Percentiles rank a stretch among this genome's conserved stretches.
phyloP scores from a whole-genome alignment of 2,797 vertebrate species.

The Antennarius maculatus region DNA sequence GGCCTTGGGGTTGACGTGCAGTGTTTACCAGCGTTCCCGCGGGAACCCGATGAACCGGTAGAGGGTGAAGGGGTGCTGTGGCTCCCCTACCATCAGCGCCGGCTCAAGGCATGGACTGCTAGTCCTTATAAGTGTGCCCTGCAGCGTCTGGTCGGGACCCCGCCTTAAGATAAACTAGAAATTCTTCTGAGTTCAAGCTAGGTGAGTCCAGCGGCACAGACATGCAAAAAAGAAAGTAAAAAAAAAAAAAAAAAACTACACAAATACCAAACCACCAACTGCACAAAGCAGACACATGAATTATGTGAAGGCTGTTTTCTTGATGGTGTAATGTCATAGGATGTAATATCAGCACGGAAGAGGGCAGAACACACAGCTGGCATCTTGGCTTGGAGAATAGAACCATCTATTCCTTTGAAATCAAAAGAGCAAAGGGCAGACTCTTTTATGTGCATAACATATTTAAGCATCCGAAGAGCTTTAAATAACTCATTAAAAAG shows the following conservation, averaged over 20 bases:
- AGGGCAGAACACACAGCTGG: not conserved
- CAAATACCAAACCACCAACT: not conserved
- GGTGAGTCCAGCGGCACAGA: constrained; percentile 23
- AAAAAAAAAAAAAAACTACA: not conserved
- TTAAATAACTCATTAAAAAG: not conserved
- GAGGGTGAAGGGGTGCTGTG: constrained; percentile 47
- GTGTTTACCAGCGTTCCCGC: constrained; percentile 69
- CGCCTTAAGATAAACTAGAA: constrained; percentile 27
- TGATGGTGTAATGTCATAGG: not conserved
- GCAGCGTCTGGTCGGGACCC: constrained; percentile 38
- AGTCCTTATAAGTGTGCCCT: constrained; percentile 54
- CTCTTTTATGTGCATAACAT: not conserved
- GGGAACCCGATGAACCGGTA: constrained; percentile 58
- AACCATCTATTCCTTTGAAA: constrained; percentile 9
- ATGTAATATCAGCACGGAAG: not conserved
- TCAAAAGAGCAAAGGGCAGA: not conserved
- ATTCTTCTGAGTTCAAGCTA: constrained; percentile 34
- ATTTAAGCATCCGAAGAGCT: not conserved
- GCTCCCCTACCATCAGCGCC: constrained; percentile 38
- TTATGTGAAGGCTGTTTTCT: not conserved
- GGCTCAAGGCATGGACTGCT: constrained; percentile 47
- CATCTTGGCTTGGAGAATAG: not conserved
- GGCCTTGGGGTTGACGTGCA: constrained; percentile 68
- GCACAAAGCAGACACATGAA: constrained; percentile 10
- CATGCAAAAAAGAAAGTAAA: not conserved